Evolutionary conservation across 2,888 invertebrate genomes (phyloP), one percentile per base, ranked within the genome.

Genomic region (Tiliacea aurago): DNA sequence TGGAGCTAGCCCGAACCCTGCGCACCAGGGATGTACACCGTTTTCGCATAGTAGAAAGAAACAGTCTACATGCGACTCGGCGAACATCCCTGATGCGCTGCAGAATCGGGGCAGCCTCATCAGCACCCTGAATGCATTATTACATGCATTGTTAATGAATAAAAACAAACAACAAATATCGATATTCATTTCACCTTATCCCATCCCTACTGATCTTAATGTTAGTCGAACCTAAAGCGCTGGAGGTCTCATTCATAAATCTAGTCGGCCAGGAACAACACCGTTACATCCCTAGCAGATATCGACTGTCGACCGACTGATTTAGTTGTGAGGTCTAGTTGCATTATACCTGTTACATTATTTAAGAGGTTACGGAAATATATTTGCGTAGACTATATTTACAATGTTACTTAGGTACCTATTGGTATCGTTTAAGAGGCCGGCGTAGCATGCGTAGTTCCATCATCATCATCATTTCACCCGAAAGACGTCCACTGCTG

Each of bases 221-320:
- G 89, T 85, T 84, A 83, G 80, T 85, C 84, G 88, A 89, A 93
- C 93, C 91, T 91, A 93, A 94, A 91, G 92, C 93, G 88, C 87
- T 88, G 89, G 81, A 86, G 88, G 87, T 86, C 90, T 91, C 92
- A 94, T 95, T 95, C 94, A 95, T 95, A 95, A 95, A 94, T 92
- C 90, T 90, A 86, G 83, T 87, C 85, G 85, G 87, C 88, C 80
- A 75, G 76, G 86, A 88, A 90, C 91, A 91, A 90, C 91, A 93
- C 94, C 92, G 93, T 93, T 94, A 94, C 93, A 91, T 90, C 92
- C 90, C 91, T 87, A 88, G 89, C 88, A 89, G 90, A 91, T 92
- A 92, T 91, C 91, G 91, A 91, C 88, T 91, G 90, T 91, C 89
- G 89, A 88, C 92, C 88, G 88, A 89, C 90, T 92, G 92, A 92